A percentile compares a stretch with the other conserved stretches of the same genome.
These are phyloP conservation scores for Melanotaenia maccullochi DNA, from an alignment of 2,797 vertebrate species.

Conservation along the genomic window DNA sequence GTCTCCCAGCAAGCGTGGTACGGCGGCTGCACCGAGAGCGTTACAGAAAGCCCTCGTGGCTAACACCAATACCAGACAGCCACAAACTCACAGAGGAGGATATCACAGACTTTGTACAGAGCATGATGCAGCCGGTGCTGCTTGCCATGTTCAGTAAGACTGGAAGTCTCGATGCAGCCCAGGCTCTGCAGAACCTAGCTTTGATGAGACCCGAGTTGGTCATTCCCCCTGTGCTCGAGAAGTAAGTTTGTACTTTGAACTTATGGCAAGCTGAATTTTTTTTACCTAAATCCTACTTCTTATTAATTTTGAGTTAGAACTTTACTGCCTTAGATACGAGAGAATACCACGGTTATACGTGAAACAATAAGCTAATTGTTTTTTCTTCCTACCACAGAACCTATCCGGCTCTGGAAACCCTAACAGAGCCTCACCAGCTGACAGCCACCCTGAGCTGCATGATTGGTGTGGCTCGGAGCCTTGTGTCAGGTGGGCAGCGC, in stretches of 20 bases:
- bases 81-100: slow-evolving; percentile 95
- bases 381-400: slow-evolving; percentile 81
- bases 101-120: slow-evolving; percentile 93
- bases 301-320: neutral
- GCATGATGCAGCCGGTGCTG: slow-evolving; percentile 96
- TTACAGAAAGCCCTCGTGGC: slow-evolving; percentile 91
- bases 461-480: slow-evolving; percentile 94
- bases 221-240: slow-evolving; percentile 96
- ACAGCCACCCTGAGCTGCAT: slow-evolving; percentile 97
- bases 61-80: slow-evolving; percentile 92
- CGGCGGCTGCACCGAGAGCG: slow-evolving; percentile 94
- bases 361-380: slow-evolving; percentile 56
- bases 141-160: slow-evolving; percentile 99
- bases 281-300: slow-evolving; percentile 11
- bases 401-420: slow-evolving; percentile 95
- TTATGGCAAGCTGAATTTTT: neutral
- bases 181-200: slow-evolving; percentile 96
- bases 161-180: slow-evolving; percentile 95
- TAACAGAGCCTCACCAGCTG: slow-evolving; percentile 97
- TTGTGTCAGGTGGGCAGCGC: slow-evolving; percentile 90
- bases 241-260: slow-evolving; percentile 79
- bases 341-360: slow-evolving; percentile 19
- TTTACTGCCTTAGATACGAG: slow-evolving; percentile 13
- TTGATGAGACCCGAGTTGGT: slow-evolving; percentile 96
- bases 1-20: slow-evolving; percentile 91